Percentiles rank a stretch among this genome's conserved stretches.
phyloP scores from a whole-genome alignment of 2,888 invertebrate species.

The Stenoptilia bipunctidactyla region DNA sequence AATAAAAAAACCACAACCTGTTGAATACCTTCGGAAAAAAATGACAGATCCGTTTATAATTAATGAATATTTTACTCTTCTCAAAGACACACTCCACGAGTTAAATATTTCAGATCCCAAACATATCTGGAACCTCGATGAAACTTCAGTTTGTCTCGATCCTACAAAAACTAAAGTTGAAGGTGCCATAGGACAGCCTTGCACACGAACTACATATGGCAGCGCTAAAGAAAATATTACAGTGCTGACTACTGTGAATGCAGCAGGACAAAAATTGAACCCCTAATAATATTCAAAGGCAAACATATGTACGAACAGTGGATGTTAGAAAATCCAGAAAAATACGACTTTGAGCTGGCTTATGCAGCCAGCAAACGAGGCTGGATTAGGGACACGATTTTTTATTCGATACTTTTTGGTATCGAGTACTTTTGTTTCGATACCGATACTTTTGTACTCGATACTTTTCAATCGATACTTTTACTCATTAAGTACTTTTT shows the following conservation, averaged over 20 bases:
- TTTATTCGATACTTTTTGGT: too few relatives aligned
- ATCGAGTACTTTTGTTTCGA: too few relatives aligned
- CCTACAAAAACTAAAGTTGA: conserved; percentile 21
- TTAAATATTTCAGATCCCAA: conserved; percentile 4
- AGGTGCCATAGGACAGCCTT: conserved; percentile 11
- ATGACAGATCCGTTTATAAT: conserved; percentile 14
- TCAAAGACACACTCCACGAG: conserved; percentile 5
- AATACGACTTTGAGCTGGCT: conserved; percentile 10
- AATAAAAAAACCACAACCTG: conserved; percentile 19
- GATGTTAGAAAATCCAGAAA: conserved; percentile 11
- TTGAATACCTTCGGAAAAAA: conserved; percentile 14
- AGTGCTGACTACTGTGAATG: conserved; percentile 16
- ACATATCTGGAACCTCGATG: conserved; percentile 18
- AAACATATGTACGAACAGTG: too few relatives aligned
- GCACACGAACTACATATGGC: conserved; percentile 14
- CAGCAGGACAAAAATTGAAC: conserved; percentile 12
- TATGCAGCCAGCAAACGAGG: conserved; percentile 10
- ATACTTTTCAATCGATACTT: too few relatives aligned
- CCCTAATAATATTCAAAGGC: conserved; percentile 18
- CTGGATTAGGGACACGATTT: too few relatives aligned
- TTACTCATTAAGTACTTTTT: too few relatives aligned
- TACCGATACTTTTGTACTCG: too few relatives aligned
- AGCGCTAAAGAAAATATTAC: conserved; percentile 17
- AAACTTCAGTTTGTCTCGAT: conserved; percentile 17
- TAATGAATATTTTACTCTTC: conserved; percentile 10